Evolutionary conservation across 2,797 vertebrate species (phyloP).

Genomic region (Sternarchorhynchus goeldii): DNA sequence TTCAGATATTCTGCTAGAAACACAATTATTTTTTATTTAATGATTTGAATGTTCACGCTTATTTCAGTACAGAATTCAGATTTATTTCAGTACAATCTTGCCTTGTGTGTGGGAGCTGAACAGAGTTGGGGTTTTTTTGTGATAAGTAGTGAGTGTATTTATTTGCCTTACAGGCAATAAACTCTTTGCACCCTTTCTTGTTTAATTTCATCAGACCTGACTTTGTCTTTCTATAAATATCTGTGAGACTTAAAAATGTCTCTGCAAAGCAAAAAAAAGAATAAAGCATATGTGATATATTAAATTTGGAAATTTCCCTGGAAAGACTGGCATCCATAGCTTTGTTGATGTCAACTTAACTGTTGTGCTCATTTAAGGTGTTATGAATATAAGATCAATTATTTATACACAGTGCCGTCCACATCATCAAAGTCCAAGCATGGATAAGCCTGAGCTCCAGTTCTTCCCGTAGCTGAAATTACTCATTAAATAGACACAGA

Average conservation of each 20-base stretch:
- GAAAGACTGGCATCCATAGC: too few relatives aligned
- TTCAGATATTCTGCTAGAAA: conserved; percentile 45
- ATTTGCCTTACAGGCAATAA: background rate
- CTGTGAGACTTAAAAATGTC: background rate
- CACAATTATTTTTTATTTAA: conserved; percentile 55
- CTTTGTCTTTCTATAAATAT: conserved; percentile 21
- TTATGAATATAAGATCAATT: too few relatives aligned
- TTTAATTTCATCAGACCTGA: conserved; percentile 3
- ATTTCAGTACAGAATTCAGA: background rate
- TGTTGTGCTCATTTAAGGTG: too few relatives aligned
- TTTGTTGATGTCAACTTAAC: too few relatives aligned
- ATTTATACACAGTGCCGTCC: too few relatives aligned
- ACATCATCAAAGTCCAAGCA: too few relatives aligned
- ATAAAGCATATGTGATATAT: conserved; percentile 3
- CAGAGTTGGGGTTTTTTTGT: background rate
- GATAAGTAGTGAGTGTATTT: background rate
- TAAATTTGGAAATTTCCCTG: background rate
- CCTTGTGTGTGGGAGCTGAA: background rate
- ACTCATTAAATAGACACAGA: background rate
- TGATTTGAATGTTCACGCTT: conserved; percentile 50
- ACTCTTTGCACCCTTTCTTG: conserved; percentile 3
- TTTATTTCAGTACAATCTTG: conserved; percentile 34
- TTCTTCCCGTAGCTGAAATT: background rate
- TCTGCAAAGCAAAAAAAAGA: background rate
- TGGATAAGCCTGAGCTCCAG: too few relatives aligned